Evolutionary conservation across 1,140 invertebrate species (phyloP).

Genomic region (Aphaenogaster rudis): DNA sequence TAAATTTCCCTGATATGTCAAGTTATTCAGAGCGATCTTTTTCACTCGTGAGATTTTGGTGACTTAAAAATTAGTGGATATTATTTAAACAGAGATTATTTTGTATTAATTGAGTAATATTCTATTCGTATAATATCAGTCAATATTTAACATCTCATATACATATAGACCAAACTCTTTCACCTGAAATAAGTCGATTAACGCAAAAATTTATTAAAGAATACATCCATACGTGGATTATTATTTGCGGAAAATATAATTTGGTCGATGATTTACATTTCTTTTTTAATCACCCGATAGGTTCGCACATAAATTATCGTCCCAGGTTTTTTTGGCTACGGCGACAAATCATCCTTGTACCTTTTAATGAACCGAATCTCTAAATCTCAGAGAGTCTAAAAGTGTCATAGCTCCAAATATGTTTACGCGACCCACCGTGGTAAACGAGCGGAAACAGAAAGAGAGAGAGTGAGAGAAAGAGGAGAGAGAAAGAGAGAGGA

Average conservation of each 20-base stretch:
- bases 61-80: not conserved
- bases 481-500: not conserved
- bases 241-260: not conserved
- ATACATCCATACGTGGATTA: not conserved
- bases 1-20: not conserved
- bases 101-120: not conserved
- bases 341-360: not conserved
- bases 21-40: not conserved
- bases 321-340: not conserved
- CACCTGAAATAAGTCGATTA: not conserved
- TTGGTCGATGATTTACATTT: not conserved
- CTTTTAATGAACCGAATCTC: constrained; percentile 7
- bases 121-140: not conserved
- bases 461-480: too few relatives aligned
- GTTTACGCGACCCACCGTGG: not conserved
- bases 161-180: not conserved
- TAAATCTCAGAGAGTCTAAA: constrained; percentile 8
- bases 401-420: constrained; percentile 14
- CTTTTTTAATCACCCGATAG: not conserved
- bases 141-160: not conserved
- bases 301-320: not conserved
- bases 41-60: not conserved
- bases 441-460: not conserved
- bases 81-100: not conserved
- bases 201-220: not conserved